Percentiles rank a stretch among this genome's conserved stretches.
phyloP scores from a whole-genome alignment of 35 echinoderm and acorn worm species.

The Diadema setosum region DNA sequence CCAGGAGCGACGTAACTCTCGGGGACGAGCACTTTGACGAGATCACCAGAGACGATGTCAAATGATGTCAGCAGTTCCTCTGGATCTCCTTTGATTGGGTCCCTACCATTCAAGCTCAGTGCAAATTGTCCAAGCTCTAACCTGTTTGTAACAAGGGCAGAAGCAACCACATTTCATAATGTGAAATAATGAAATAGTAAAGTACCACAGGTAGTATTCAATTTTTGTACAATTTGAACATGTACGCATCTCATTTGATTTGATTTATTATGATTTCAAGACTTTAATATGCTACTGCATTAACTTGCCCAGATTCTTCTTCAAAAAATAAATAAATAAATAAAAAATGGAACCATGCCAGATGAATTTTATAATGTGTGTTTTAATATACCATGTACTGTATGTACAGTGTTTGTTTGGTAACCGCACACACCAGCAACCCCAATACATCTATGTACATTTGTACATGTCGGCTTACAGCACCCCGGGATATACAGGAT shows the following conservation, averaged over 20 bases:
- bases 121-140: conserved; percentile 47
- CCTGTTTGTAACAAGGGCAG: not conserved
- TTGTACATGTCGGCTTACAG: too few species aligned
- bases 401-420: too few species aligned
- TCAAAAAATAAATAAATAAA: too few species aligned
- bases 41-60: conserved; percentile 78
- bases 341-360: too few species aligned
- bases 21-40: conserved; percentile 40
- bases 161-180: not conserved
- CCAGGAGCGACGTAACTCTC: not conserved
- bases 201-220: not conserved
- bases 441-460: too few species aligned
- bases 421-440: too few species aligned
- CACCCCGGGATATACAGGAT: too few species aligned
- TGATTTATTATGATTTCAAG: too few species aligned
- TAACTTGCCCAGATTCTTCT: too few species aligned
- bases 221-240: not conserved
- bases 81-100: conserved; percentile 25
- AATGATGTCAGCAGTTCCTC: conserved; percentile 19
- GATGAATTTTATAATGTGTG: too few species aligned
- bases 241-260: not conserved
- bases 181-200: not conserved
- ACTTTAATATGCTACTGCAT: too few species aligned
- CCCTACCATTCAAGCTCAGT: conserved; percentile 80
- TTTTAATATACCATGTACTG: too few species aligned